These are phyloP conservation scores for Xenopus laevis DNA, from an alignment of 2,113 vertebrate species.

Conservation along the genomic window DNA sequence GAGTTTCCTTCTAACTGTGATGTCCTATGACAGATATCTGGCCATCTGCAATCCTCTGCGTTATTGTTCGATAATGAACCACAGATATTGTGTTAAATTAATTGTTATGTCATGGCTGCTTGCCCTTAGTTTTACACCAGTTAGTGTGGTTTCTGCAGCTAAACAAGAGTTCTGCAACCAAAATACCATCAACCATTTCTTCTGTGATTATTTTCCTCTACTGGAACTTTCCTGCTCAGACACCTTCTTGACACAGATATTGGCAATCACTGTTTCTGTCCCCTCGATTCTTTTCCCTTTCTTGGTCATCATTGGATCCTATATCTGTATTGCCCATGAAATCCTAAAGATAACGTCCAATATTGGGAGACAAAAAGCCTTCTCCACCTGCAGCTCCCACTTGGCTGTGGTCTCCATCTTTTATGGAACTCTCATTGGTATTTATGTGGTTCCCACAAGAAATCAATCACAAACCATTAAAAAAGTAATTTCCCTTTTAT, in stretches of 20 bases:
- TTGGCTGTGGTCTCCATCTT: no score
- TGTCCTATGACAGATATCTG: constrained; percentile 22
- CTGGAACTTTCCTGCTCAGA: no score
- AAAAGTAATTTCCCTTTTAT: neutral
- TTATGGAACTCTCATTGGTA: neutral
- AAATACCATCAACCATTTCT: constrained; percentile 15
- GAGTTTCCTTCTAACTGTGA: constrained; percentile 24
- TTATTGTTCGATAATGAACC: neutral
- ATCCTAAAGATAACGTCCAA: no score
- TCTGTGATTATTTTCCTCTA: neutral
- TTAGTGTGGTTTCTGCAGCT: no score
- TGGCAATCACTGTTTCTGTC: no score
- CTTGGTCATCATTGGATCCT: no score
- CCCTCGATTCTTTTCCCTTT: no score
- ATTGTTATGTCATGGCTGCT: neutral
- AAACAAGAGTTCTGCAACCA: neutral
- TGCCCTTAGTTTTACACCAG: neutral
- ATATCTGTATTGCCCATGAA: no score
- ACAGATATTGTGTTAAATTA: neutral
- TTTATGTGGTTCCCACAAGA: constrained; percentile 2
- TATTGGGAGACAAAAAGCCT: no score
- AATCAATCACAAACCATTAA: neutral
- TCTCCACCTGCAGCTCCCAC: no score
- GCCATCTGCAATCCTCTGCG: constrained; percentile 1
- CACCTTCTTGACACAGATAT: no score